Evolutionary conservation across 2,888 invertebrate species (phyloP).

Genomic region (Agrotis ipsilon): DNA sequence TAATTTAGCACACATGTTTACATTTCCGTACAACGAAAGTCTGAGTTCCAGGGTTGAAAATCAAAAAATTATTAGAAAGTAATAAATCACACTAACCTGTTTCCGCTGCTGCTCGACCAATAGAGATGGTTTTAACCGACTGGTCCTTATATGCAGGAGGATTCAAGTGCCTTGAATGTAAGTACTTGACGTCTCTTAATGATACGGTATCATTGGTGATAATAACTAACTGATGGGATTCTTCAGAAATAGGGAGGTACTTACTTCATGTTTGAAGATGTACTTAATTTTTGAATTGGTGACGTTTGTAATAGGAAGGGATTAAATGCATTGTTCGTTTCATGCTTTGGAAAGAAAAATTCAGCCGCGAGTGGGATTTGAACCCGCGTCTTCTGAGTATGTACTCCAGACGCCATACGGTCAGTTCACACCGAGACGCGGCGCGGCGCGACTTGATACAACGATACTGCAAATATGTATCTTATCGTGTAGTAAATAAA

Average conservation of each 20-base stretch:
- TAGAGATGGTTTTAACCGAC: constrained; percentile 12
- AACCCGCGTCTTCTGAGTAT: too few relatives aligned
- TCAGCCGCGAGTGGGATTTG: too few relatives aligned
- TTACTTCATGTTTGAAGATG: constrained; percentile 21
- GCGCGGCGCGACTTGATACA: too few relatives aligned
- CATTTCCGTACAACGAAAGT: background rate
- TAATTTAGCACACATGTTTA: background rate
- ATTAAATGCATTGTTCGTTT: background rate
- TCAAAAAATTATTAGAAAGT: too few relatives aligned
- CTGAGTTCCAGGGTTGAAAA: background rate
- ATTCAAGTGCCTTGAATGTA: constrained; percentile 42
- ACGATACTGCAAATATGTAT: too few relatives aligned
- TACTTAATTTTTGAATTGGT: constrained; percentile 4
- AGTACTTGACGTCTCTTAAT: constrained; percentile 28
- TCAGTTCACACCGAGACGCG: too few relatives aligned
- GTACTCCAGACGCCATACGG: too few relatives aligned
- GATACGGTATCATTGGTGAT: constrained; percentile 45
- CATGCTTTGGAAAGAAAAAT: too few relatives aligned
- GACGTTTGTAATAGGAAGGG: background rate
- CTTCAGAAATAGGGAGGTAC: constrained; percentile 8
- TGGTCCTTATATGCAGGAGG: constrained; percentile 46
- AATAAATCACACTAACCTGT: constrained; percentile 28
- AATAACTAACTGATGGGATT: constrained; percentile 18
- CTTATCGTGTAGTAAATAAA: too few relatives aligned
- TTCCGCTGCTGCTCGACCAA: constrained; percentile 23